Evolutionary conservation across 92 coral and sea anemone genomes (phyloP).

Genomic region (Micromussa lordhowensis): DNA sequence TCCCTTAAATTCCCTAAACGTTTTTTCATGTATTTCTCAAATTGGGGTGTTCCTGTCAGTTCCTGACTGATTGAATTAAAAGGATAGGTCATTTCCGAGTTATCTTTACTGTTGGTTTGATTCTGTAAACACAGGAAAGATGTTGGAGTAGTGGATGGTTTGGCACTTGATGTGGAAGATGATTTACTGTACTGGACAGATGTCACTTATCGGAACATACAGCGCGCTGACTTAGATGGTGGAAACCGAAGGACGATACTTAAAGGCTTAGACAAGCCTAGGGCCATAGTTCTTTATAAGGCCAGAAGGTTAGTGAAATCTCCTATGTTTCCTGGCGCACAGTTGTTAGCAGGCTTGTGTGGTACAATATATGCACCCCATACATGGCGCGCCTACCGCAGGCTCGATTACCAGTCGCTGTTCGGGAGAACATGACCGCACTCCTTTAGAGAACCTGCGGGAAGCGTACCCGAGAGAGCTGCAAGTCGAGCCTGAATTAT

Average conservation of each 20-base stretch:
- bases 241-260: slow-evolving; percentile 43
- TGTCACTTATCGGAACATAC: slow-evolving; percentile 51
- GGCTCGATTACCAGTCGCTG: not conserved
- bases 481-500: not conserved
- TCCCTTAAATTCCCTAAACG: too few relatives aligned
- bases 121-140: slow-evolving; percentile 1
- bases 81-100: too few relatives aligned
- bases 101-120: too few relatives aligned
- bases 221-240: slow-evolving; percentile 80
- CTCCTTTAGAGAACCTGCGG: too few relatives aligned
- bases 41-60: too few relatives aligned
- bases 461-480: too few relatives aligned
- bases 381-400: too few relatives aligned
- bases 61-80: too few relatives aligned
- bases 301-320: slow-evolving; percentile 63
- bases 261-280: slow-evolving; percentile 78
- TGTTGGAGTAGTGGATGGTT: slow-evolving; percentile 61
- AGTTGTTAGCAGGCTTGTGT: not conserved
- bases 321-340: not conserved
- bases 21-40: too few relatives aligned
- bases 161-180: slow-evolving; percentile 74
- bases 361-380: too few relatives aligned
- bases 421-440: too few relatives aligned
- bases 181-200: slow-evolving; percentile 91
- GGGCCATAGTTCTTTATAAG: slow-evolving; percentile 81